Conservation (phyloP, 2,113 vertebrate genomes). For the Zingel zingel region DNA sequence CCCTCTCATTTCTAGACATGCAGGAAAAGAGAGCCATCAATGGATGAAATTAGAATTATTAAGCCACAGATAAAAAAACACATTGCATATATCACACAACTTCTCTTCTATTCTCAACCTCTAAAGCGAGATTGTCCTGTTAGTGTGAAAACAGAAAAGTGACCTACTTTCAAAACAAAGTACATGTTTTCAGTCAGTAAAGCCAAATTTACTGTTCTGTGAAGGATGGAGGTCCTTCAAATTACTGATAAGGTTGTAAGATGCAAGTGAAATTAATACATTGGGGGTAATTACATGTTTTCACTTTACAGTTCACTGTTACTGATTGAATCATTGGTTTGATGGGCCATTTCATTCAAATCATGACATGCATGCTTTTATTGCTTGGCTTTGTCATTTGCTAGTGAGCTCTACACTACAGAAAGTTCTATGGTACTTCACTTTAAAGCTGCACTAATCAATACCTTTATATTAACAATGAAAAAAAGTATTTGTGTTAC, state of each 20-base stretch:
- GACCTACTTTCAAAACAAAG: slow-evolving; percentile 20
- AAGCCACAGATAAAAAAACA: slow-evolving; percentile 63
- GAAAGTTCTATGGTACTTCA: too few species aligned
- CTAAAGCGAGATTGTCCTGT: background rate
- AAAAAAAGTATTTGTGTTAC: background rate
- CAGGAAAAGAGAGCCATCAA: slow-evolving; percentile 32
- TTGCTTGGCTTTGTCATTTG: background rate
- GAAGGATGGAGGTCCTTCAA: background rate
- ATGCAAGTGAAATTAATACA: background rate
- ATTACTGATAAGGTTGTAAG: background rate
- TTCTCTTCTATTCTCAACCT: background rate
- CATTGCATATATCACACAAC: slow-evolving; percentile 18
- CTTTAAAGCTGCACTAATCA: background rate
- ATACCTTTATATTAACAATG: background rate
- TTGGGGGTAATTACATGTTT: background rate
- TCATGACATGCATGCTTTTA: background rate
- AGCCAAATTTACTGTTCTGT: background rate
- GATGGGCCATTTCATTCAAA: slow-evolving; percentile 7
- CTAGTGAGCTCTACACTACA: background rate
- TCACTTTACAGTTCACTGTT: background rate
- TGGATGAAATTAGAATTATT: slow-evolving; percentile 58
- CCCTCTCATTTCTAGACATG: slow-evolving; percentile 54
- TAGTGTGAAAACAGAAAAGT: slow-evolving; percentile 5
- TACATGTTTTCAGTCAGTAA: background rate
- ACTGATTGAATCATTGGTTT: background rate